A percentile compares a stretch with the other conserved stretches of the same genome.
Conservation (phyloP, 1,140 invertebrate genomes). For the Drepana arcuata region DNA sequence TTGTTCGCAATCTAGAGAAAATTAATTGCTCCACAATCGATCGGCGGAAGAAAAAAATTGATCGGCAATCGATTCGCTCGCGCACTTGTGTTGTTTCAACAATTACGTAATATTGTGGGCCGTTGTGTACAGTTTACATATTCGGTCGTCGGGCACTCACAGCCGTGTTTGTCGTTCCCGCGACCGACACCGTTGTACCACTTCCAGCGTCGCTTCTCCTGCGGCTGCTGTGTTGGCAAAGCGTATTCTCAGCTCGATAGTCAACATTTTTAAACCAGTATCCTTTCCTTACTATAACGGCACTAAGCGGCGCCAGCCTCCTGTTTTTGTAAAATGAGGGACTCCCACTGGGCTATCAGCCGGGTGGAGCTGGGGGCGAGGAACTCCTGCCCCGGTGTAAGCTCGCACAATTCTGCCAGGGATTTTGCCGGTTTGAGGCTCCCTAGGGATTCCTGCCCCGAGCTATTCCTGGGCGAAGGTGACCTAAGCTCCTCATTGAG, state of each 20-base stretch:
- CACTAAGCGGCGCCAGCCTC: conserved; percentile 66
- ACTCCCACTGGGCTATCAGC: conserved; percentile 76
- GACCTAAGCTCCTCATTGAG: conserved; percentile 57
- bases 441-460: conserved; percentile 56
- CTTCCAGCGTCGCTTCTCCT: conserved; percentile 5
- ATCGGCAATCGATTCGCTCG: conserved; percentile 8
- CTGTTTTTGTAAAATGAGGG: conserved; percentile 74
- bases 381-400: conserved; percentile 69
- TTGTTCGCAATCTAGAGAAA: conserved; percentile 53
- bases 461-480: conserved; percentile 59
- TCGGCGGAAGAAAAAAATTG: conserved; percentile 34
- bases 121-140: neutral
- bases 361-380: conserved; percentile 73
- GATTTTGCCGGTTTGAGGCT: conserved; percentile 74
- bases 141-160: conserved; percentile 1
- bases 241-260: no score
- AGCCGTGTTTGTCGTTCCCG: no score
- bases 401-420: conserved; percentile 72
- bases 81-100: conserved; percentile 5
- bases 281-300: conserved; percentile 6
- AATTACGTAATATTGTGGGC: no score
- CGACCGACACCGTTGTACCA: neutral
- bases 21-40: conserved; percentile 50
- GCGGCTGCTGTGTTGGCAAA: conserved; percentile 7
- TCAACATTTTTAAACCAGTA: conserved; percentile 19